Evolutionary conservation across 2,888 invertebrate species (phyloP).

Genomic region (Lucinisca nassula): DNA sequence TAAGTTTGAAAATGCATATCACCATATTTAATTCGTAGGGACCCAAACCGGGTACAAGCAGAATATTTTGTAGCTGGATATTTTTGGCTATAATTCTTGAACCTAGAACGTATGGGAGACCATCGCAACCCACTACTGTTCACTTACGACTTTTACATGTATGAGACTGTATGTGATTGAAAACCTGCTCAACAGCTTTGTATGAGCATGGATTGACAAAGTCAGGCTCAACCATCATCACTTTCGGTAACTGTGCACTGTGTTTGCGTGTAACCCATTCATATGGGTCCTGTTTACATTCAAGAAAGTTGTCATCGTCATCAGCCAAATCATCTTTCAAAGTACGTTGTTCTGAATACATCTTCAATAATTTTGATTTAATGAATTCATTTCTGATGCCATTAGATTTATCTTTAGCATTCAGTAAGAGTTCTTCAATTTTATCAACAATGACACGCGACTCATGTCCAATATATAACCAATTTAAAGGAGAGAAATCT

Average conservation of each 20-base stretch:
- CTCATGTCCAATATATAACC: no score
- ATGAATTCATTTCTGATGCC: no score
- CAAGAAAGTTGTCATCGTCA: no score
- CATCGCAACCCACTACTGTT: conserved; percentile 8
- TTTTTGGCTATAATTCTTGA: not conserved
- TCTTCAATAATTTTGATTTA: no score
- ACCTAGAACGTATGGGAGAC: conserved; percentile 3
- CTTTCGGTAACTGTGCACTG: not conserved
- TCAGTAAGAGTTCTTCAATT: no score
- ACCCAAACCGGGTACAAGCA: not conserved
- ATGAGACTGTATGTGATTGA: not conserved
- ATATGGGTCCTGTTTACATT: not conserved
- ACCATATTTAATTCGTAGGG: conserved; percentile 9
- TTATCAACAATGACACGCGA: no score
- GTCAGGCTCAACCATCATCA: not conserved
- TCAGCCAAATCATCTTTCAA: no score
- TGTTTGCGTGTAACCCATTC: not conserved
- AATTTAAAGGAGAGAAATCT: no score
- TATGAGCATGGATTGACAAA: conserved; percentile 21
- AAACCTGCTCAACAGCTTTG: not conserved
- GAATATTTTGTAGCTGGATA: not conserved
- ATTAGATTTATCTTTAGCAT: no score
- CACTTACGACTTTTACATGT: not conserved
- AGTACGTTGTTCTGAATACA: no score
- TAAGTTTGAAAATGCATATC: conserved; percentile 8